Percentiles rank a stretch among this genome's conserved stretches.
These are phyloP conservation scores for Rapana venosa DNA, from an alignment of 2,888 invertebrate species.

Conservation along the genomic window DNA sequence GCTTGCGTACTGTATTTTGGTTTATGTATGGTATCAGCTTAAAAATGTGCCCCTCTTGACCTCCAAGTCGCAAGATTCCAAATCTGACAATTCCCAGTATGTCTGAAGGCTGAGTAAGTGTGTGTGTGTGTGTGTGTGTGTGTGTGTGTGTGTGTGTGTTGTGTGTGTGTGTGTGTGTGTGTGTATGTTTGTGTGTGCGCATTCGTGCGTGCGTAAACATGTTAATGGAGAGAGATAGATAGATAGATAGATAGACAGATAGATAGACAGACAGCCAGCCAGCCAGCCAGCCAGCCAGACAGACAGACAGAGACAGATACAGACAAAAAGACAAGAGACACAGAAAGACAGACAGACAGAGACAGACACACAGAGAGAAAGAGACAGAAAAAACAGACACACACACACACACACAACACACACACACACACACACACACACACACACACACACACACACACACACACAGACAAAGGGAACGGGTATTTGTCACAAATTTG, in stretches of 20 bases:
- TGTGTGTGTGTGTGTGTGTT: no score
- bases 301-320: background rate
- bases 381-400: background rate
- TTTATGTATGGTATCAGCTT: no score
- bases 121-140: no score
- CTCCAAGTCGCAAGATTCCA: no score
- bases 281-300: background rate
- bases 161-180: no score
- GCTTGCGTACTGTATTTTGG: no score
- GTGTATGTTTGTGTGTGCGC: no score
- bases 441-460: background rate
- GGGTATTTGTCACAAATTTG: conserved; percentile 8
- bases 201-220: no score
- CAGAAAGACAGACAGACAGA: background rate
- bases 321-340: background rate
- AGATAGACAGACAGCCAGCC: background rate
- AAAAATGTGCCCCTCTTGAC: no score
- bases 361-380: background rate
- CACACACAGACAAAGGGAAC: background rate
- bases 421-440: background rate
- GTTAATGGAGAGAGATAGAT: background rate
- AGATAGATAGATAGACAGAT: background rate
- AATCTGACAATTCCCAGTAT: no score
- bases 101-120: no score
- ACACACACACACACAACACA: background rate